Evolutionary conservation across 2,113 vertebrate species (phyloP).

Genomic region (Calyptomena viridis): DNA sequence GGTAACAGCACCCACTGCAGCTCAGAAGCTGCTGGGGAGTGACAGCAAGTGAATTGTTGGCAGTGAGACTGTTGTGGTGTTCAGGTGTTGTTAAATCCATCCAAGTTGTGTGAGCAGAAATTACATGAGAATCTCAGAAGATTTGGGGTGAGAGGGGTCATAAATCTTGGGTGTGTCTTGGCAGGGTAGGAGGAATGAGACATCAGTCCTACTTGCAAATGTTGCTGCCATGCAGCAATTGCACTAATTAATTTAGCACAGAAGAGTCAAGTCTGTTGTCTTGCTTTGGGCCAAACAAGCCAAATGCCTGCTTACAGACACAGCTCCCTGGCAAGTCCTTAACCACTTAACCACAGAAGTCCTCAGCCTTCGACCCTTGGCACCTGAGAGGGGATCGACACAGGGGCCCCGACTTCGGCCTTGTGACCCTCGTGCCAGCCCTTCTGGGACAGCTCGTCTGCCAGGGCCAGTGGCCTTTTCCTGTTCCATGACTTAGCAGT

Average conservation of each 20-base stretch:
- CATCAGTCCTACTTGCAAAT: background rate
- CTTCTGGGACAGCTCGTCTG: rapidly evolving
- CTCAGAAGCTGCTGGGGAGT: background rate
- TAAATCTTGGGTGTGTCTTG: background rate
- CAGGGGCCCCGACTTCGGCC: rapidly evolving
- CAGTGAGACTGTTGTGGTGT: background rate
- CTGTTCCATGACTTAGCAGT: rapidly evolving
- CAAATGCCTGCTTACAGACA: background rate
- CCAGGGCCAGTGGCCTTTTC: background rate
- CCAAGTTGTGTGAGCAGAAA: background rate
- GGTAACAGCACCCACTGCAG: background rate
- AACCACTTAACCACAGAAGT: background rate
- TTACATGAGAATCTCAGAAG: background rate
- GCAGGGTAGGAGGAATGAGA: background rate
- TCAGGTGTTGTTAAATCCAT: background rate
- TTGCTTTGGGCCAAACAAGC: background rate
- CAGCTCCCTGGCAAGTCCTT: background rate
- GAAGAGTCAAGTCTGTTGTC: background rate
- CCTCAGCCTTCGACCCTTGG: background rate
- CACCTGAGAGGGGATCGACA: rapidly evolving
- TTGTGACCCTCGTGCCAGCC: rapidly evolving
- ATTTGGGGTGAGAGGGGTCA: background rate
- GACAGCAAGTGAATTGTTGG: background rate
- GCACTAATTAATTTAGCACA: background rate
- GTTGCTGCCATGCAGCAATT: background rate